Evolutionary conservation across 2,797 vertebrate genomes (phyloP).

Genomic region (Merluccius polli): DNA sequence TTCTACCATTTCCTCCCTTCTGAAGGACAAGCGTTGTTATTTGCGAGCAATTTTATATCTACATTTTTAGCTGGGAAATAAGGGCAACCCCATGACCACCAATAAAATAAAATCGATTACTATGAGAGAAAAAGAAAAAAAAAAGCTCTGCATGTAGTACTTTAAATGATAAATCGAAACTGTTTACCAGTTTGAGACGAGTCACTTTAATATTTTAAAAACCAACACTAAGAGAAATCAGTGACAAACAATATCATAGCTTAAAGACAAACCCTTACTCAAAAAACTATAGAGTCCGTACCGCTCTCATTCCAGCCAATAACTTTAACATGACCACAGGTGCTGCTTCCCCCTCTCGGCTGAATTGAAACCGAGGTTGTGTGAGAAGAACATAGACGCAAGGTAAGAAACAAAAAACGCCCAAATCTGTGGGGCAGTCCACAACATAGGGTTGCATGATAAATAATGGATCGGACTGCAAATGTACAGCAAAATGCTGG

Average conservation of each 20-base stretch:
- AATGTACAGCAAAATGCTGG: background rate
- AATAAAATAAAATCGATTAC: background rate
- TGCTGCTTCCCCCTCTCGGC: too few relatives aligned
- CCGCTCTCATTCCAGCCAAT: too few relatives aligned
- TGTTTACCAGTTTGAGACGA: too few relatives aligned
- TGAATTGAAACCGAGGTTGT: background rate
- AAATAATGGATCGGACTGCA: background rate
- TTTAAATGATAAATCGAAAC: background rate
- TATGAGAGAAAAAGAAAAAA: background rate
- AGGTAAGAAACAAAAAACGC: background rate
- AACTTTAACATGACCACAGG: too few relatives aligned
- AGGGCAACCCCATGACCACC: too few relatives aligned
- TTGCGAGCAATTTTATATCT: too few relatives aligned
- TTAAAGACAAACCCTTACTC: background rate
- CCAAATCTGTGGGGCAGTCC: background rate
- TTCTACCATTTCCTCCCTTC: background rate
- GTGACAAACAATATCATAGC: background rate
- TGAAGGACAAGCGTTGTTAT: too few relatives aligned
- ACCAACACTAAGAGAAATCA: background rate
- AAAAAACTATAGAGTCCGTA: too few relatives aligned
- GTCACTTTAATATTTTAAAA: background rate
- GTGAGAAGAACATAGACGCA: background rate
- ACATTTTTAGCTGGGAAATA: too few relatives aligned
- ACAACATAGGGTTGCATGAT: background rate
- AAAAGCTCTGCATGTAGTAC: background rate